Conservation (phyloP, 2,797 vertebrate species). For the Eulemur mongoz region DNA sequence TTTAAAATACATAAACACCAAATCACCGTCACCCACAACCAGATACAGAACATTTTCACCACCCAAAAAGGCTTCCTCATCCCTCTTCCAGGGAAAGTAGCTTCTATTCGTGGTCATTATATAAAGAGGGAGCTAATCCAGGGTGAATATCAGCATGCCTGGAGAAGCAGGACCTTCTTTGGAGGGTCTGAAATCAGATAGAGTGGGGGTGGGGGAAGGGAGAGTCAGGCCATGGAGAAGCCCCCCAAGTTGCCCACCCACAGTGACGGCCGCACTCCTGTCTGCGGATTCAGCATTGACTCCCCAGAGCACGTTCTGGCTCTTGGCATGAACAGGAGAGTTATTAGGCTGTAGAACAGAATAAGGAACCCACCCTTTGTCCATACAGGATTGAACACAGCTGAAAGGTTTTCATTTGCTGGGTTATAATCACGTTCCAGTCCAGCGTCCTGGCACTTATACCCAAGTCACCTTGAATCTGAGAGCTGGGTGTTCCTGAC, state of each 20-base stretch:
- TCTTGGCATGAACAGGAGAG: background rate
- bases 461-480: background rate
- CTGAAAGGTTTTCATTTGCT: background rate
- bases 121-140: background rate
- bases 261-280: background rate
- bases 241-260: accelerated
- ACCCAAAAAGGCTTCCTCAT: background rate
- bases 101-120: background rate
- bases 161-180: background rate
- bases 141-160: background rate
- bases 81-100: background rate
- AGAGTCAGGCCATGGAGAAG: background rate
- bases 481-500: background rate
- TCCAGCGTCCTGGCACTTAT: background rate
- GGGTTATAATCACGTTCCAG: background rate
- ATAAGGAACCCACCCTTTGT: background rate
- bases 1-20: background rate
- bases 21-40: background rate
- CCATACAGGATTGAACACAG: background rate
- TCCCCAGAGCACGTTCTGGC: background rate
- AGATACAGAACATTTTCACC: background rate
- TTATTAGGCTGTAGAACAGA: background rate
- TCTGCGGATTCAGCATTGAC: background rate
- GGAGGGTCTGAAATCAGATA: background rate
- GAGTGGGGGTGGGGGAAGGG: too few species aligned